Conservation (phyloP, 2,797 vertebrate species). For the Helarctos malayanus region DNA sequence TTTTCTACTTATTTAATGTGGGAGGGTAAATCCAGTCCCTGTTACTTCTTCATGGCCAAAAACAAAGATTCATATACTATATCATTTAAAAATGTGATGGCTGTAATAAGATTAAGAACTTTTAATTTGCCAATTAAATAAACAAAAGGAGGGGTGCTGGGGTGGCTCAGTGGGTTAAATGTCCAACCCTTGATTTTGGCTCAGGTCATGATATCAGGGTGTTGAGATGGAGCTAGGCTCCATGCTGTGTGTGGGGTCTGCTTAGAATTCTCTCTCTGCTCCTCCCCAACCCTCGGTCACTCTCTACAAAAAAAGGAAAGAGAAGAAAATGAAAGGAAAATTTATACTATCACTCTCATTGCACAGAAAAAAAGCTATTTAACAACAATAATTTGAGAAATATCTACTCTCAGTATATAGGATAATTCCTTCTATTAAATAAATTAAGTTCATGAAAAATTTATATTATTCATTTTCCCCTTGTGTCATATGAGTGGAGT, state of each 20-base stretch:
- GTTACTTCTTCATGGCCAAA: neutral
- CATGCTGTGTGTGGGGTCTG: neutral
- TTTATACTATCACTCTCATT: neutral
- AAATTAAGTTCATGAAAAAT: neutral
- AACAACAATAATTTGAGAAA: neutral
- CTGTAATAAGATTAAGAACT: neutral
- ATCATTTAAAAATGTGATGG: neutral
- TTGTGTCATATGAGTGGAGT: neutral
- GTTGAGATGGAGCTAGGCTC: neutral
- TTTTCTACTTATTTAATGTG: neutral
- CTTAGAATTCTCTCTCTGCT: neutral
- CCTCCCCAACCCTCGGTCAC: neutral
- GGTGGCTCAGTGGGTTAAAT: neutral
- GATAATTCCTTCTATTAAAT: neutral
- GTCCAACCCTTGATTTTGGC: neutral
- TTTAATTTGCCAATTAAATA: neutral
- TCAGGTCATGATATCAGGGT: neutral
- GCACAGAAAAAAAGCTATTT: neutral
- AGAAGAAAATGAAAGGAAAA: neutral
- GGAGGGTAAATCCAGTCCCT: neutral
- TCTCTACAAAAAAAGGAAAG: neutral
- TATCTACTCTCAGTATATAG: neutral
- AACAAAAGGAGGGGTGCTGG: neutral
- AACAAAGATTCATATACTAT: neutral
- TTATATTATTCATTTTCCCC: neutral